Evolutionary conservation across 2,113 vertebrate species (phyloP).

Genomic region (Rhinichthys klamathensis): DNA sequence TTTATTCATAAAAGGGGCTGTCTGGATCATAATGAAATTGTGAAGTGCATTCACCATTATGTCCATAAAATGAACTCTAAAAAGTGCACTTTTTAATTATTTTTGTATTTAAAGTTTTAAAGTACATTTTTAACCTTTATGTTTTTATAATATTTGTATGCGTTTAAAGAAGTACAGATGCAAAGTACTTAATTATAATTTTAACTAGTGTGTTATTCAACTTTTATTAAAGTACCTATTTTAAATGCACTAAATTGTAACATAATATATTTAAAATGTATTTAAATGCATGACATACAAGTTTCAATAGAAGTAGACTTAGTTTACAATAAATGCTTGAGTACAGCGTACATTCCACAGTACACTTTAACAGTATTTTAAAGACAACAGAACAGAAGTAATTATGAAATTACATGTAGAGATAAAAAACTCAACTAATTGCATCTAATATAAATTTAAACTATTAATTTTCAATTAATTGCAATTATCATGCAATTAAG

Average conservation of each 20-base stretch:
- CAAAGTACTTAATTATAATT: too few species aligned
- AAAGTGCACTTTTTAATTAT: neutral
- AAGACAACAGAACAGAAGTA: neutral
- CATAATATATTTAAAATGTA: neutral
- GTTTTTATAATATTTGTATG: neutral
- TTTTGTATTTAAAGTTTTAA: too few species aligned
- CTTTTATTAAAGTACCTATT: too few species aligned
- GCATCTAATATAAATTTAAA: neutral
- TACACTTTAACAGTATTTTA: neutral
- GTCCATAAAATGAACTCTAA: too few species aligned
- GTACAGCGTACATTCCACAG: neutral
- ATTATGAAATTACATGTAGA: neutral
- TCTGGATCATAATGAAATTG: too few species aligned
- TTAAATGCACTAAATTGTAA: neutral
- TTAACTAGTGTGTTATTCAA: too few species aligned
- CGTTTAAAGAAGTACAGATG: neutral
- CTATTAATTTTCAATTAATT: neutral
- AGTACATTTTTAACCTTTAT: neutral
- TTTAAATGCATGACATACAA: neutral
- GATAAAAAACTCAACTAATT: neutral
- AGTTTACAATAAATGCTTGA: neutral
- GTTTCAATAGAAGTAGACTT: neutral
- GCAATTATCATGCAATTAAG: neutral
- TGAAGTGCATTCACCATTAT: too few species aligned
- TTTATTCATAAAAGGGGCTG: too few species aligned